These are phyloP conservation scores for Callipepla squamata DNA, from an alignment of 2,113 vertebrate species.

Conservation along the genomic window DNA sequence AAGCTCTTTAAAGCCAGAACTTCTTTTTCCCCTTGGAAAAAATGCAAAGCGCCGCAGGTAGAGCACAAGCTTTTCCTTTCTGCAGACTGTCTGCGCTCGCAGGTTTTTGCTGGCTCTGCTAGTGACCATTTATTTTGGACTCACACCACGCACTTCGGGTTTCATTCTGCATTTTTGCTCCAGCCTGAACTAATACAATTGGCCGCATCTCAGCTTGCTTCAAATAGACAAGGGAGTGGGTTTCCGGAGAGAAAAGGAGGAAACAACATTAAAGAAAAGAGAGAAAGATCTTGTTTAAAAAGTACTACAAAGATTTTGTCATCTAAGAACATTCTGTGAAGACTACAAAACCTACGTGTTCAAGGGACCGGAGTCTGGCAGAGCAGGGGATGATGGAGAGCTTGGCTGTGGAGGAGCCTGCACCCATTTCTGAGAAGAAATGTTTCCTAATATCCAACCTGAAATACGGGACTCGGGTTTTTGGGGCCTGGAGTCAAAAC, in stretches of 20 bases:
- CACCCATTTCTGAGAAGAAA: not conserved
- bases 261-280: not conserved
- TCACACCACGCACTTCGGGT: slow-evolving; percentile 24
- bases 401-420: not conserved
- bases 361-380: not conserved
- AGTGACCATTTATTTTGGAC: slow-evolving; percentile 62
- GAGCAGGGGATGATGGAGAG: not conserved
- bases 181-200: slow-evolving; percentile 55
- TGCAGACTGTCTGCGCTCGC: not conserved
- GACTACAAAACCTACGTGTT: not conserved
- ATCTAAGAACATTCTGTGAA: not conserved
- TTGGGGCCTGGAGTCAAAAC: not conserved
- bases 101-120: slow-evolving; percentile 45
- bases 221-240: not conserved
- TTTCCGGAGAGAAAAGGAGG: slow-evolving; percentile 35
- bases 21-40: slow-evolving; percentile 5
- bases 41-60: not conserved
- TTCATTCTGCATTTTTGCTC: slow-evolving; percentile 49
- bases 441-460: no score
- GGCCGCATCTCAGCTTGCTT: slow-evolving; percentile 50
- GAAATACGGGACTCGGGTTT: no score
- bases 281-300: not conserved
- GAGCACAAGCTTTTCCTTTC: not conserved
- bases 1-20: not conserved
- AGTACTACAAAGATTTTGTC: not conserved